Conservation (phyloP, 2,113 vertebrate species). For the Sterrhoptilus dennistouni region DNA sequence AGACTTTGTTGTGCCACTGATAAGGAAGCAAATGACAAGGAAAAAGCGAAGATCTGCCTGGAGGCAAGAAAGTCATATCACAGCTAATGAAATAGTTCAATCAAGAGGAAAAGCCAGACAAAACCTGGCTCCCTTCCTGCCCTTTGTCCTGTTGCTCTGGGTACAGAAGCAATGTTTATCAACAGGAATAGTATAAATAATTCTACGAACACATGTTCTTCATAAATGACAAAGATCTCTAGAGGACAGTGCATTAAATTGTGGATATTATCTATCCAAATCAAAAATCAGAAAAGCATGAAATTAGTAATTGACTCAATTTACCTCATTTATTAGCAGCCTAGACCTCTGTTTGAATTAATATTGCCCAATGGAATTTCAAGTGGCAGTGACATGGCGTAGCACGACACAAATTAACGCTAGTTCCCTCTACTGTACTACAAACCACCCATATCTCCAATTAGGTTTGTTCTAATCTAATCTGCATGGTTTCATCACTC, state of each 20-base stretch:
- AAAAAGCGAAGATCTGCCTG: constrained; percentile 24
- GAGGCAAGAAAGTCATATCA: constrained; percentile 14
- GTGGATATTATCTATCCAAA: constrained; percentile 74
- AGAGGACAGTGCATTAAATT: constrained; percentile 71
- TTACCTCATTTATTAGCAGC: constrained; percentile 90
- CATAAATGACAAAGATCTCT: constrained; percentile 72
- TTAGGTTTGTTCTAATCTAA: constrained; percentile 71
- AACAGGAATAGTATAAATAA: constrained; percentile 54
- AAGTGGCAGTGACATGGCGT: constrained; percentile 73
- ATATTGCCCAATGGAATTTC: constrained; percentile 84
- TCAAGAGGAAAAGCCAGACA: constrained; percentile 25
- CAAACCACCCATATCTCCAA: constrained; percentile 54
- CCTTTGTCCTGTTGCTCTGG: not conserved
- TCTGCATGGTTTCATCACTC: constrained; percentile 62
- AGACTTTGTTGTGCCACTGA: not conserved
- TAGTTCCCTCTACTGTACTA: constrained; percentile 45
- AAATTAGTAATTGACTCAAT: constrained; percentile 90
- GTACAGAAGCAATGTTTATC: constrained; percentile 27
- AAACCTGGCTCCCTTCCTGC: not conserved
- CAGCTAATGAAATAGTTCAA: constrained; percentile 44
- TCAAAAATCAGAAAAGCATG: constrained; percentile 78
- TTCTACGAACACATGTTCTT: constrained; percentile 65
- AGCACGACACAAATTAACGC: constrained; percentile 73
- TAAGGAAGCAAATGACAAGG: not conserved
- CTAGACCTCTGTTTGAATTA: constrained; percentile 87